Evolutionary conservation across 2,888 invertebrate species (phyloP), one percentile per base, ranked within the genome.

Genomic region (Cyclophora albipunctata): DNA sequence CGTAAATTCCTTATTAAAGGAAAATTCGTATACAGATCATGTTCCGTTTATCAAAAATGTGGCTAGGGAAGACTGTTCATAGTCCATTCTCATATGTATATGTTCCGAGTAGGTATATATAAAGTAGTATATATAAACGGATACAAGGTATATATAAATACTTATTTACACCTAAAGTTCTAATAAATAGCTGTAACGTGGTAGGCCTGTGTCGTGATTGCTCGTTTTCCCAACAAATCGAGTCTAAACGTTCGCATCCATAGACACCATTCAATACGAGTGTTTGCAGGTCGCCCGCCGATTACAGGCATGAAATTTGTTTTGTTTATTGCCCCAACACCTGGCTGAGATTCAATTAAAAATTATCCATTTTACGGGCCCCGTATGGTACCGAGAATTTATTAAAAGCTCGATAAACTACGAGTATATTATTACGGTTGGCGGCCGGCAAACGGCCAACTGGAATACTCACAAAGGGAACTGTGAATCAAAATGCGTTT

Each of bases 331-430:
- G 66, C 70, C 52, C 54, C 59, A 67, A 70, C 84, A 84, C 83
- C 83, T 81, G 82, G 75, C 69, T 56, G 64, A 60, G 67, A 72
- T 78, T 81, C 71, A 83, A 84, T 84, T 79, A 81, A 82, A 77
- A 80, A 75, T 72, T 71, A 75, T 71, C 65, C 59, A 56, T 78
- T 82, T 79, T 76, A 81, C 68, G 66, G 72, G 68, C 71, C 66
- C 60, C 57, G 63, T 70, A 71, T 69, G 66, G 68, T 59, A 62
- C 60, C 59, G 63, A 60, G 55, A 67, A 74, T 79, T 79, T 77
- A 82, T 76, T 78, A 77, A 78, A 79, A 75, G 68, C 66, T 66
- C 73, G 63, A 82, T 81, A 79, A 81, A 78, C 70, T 70, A 20
- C 20, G 20, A 20, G 20, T 20, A 69, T 72, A 74, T 74, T 74